Base-by-base conservation (phyloP, 2,113 vertebrate genomes). In the Tetrax tetrax region DNA sequence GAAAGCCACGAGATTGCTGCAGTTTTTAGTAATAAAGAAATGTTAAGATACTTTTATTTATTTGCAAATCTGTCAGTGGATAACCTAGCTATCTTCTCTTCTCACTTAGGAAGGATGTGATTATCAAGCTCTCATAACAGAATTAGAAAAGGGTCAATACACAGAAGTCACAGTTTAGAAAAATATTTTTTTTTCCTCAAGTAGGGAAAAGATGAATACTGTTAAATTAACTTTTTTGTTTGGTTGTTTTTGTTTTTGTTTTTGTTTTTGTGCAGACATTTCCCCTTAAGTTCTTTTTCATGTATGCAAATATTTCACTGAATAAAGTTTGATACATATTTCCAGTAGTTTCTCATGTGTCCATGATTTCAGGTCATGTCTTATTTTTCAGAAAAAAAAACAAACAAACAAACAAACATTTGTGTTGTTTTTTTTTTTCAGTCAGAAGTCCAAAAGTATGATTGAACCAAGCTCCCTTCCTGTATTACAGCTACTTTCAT, bases 121-220 rank as follows among this genome's bases (percentile, higher is more conserved):
- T 48, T 66, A 47, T 13, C 48, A 43, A 29, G 6, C 3, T 69
- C 16, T 31, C 3, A 25, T 12, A 53, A 33, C 12, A 75, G 7
- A 75, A 6, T 27, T 66, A 5, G 35, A 65, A 69, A 71, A 20
- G 4, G 14, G 2, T 33, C 21, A 82, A 48, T 51, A 54, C 9
- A 22, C 4, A 72, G 3, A 72, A 71, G 9, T 31, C 4, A 71
- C 14, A 15, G 4, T 22, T 50, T 25, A 60, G 14, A 59, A 74
- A 79, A 76, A 63, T 10, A 38, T 56, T 23, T 43, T 37, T 61
- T 56, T 65, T 43, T 33, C 15, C 20, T 12, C 17, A 50, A 4
- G 1, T 54, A 15, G 9, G 23, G 22, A 61, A 35, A 33, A 82
- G 7, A 1, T 54, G 3, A 18, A 1, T 51, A 53, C 1, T 11